phyloP scores from a whole-genome alignment of 2,888 invertebrate genomes.

The Petrolisthes cinctipes region DNA sequence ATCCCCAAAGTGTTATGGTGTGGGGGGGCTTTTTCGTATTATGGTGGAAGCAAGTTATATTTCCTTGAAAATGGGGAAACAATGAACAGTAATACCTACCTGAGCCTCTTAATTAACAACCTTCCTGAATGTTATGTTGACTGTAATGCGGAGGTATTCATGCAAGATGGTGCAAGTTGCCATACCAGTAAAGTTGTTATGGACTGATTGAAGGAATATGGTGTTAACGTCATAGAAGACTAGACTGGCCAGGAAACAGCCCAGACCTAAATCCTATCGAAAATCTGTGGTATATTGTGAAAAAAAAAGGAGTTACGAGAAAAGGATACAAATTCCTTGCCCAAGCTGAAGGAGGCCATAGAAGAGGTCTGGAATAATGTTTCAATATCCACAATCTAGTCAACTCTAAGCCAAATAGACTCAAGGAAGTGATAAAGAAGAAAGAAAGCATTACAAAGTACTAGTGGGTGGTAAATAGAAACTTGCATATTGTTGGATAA shows the following conservation, averaged over 20 bases:
- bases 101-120: not conserved
- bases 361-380: not conserved
- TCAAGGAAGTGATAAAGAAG: no score
- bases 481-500: no score
- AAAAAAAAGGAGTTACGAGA: not conserved
- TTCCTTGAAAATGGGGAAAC: not conserved
- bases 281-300: not conserved
- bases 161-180: not conserved
- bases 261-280: slow-evolving; percentile 1
- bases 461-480: no score
- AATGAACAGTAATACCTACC: not conserved
- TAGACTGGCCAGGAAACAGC: slow-evolving; percentile 1
- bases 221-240: slow-evolving; percentile 1
- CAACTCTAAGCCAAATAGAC: no score
- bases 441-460: no score
- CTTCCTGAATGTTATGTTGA: no score
- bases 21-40: not conserved
- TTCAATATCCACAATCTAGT: no score
- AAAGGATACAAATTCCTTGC: not conserved
- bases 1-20: not conserved
- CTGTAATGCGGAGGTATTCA: not conserved
- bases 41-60: not conserved
- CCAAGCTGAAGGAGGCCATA: not conserved
- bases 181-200: not conserved
- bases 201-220: not conserved